A percentile compares a stretch with the other conserved stretches of the same genome.
These are phyloP conservation scores for Buteo buteo DNA, from an alignment of 2,113 vertebrate genomes.

Conservation along the genomic window DNA sequence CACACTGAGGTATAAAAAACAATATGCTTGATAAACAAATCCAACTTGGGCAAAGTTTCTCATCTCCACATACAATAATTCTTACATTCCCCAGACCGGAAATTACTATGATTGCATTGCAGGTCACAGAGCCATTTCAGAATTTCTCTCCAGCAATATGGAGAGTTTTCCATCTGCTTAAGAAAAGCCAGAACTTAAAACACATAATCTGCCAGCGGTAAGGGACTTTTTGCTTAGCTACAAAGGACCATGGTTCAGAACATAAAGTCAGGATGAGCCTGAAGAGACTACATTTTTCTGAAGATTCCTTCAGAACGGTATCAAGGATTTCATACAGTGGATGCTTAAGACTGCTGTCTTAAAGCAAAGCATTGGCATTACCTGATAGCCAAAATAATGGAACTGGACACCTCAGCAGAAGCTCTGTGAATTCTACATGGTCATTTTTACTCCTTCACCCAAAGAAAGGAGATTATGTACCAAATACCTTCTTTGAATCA, in stretches of 20 bases:
- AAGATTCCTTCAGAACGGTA: background rate
- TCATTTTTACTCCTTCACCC: background rate
- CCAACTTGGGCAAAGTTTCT: background rate
- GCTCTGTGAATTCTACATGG: background rate
- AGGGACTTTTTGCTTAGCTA: background rate
- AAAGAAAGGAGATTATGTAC: background rate
- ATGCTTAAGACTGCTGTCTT: background rate
- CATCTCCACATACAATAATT: background rate
- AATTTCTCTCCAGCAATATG: background rate
- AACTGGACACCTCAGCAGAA: background rate
- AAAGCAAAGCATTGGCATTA: background rate
- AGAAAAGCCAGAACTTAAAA: background rate
- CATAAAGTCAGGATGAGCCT: background rate
- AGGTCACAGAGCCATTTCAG: background rate
- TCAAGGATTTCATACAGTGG: background rate
- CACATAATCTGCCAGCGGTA: background rate
- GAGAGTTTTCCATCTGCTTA: background rate
- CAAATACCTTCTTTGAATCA: background rate
- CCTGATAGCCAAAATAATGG: background rate
- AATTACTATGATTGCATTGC: background rate
- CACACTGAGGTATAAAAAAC: background rate
- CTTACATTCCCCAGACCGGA: background rate
- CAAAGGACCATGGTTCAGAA: background rate
- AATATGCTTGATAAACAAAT: background rate
- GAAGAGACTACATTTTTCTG: background rate